phyloP scores from a whole-genome alignment of 2,113 vertebrate genomes.

The Prionailurus bengalensis region DNA sequence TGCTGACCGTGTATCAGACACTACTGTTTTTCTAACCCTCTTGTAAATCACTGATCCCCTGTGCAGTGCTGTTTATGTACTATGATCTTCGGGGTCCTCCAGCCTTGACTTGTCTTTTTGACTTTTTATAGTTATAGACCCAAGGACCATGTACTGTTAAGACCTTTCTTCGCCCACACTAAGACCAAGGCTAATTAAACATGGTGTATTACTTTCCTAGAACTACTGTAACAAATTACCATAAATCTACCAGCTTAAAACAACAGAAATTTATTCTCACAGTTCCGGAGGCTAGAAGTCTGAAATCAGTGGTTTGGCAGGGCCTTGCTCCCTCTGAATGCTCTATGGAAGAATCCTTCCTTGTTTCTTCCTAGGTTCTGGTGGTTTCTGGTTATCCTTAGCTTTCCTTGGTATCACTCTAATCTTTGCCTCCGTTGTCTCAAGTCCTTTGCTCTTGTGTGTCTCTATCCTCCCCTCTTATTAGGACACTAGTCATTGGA shows the following conservation, averaged over 20 bases:
- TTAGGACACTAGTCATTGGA: neutral
- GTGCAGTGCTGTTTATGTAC: accelerated
- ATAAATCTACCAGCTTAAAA: neutral
- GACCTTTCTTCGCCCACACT: neutral
- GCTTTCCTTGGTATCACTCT: neutral
- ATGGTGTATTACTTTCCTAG: neutral
- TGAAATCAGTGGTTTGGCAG: neutral
- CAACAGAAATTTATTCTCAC: neutral
- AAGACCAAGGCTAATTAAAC: neutral
- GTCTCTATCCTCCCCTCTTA: neutral
- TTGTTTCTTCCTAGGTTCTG: neutral
- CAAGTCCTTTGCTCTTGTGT: neutral
- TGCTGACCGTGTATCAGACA: neutral
- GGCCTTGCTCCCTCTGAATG: neutral
- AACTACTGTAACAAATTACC: neutral
- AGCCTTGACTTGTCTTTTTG: neutral
- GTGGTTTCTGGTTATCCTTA: neutral
- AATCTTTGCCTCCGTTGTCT: neutral
- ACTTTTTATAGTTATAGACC: neutral
- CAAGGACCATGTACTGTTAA: neutral
- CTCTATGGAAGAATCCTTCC: neutral
- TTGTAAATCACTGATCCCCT: neutral
- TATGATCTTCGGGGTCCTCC: neutral
- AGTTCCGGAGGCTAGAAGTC: neutral
- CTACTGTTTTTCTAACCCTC: neutral